Percentiles rank a stretch among this genome's conserved stretches.
phyloP scores from a whole-genome alignment of 2,797 vertebrate species.

The Hybognathus amarus region DNA sequence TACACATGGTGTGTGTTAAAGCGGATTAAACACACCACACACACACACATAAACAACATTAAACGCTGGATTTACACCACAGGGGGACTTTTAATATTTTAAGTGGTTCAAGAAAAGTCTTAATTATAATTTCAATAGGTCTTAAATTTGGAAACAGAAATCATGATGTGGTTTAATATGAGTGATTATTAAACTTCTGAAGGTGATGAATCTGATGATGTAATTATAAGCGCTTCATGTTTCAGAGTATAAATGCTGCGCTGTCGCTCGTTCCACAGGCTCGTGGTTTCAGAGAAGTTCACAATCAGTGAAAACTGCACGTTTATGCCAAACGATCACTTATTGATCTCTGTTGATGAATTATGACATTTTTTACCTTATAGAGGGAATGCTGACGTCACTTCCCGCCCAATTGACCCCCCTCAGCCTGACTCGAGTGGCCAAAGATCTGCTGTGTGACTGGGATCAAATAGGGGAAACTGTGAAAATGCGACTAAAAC shows the following conservation, averaged over 20 bases:
- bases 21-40: no score
- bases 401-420: no score
- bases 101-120: no score
- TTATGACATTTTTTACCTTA: not conserved
- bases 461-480: no score
- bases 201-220: not conserved
- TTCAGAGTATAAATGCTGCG: not conserved
- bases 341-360: not conserved
- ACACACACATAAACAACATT: no score
- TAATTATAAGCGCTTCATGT: not conserved
- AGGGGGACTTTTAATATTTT: no score
- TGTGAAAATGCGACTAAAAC: no score
- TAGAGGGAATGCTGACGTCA: no score
- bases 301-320: not conserved
- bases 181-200: not conserved
- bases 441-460: no score
- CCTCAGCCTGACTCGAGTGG: no score
- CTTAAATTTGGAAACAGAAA: not conserved
- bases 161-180: not conserved
- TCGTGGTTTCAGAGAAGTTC: not conserved
- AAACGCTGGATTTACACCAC: no score
- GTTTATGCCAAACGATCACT: not conserved
- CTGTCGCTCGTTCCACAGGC: not conserved
- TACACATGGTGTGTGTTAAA: no score
- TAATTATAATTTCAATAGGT: not conserved